Evolutionary conservation across 2,888 invertebrate species (phyloP).

Genomic region (Drosophila nigricruria): DNA sequence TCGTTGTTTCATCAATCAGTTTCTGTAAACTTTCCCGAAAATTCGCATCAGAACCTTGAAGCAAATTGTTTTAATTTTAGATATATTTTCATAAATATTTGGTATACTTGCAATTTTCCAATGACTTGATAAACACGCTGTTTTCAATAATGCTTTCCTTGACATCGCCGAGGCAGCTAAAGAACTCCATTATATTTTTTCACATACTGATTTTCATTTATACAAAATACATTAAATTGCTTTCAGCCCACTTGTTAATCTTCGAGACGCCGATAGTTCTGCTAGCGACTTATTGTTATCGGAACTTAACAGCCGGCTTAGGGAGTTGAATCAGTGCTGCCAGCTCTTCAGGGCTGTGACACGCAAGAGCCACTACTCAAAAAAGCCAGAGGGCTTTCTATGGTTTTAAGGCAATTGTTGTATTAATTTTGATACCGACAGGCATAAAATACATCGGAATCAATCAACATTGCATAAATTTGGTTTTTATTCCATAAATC

Average conservation of each 20-base stretch:
- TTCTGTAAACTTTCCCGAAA: neutral
- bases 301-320: neutral
- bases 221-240: neutral
- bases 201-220: neutral
- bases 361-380: no score
- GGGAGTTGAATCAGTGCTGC: neutral
- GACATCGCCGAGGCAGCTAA: slow-evolving; percentile 4
- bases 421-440: no score
- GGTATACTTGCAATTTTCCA: slow-evolving; percentile 14
- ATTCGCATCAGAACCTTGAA: neutral
- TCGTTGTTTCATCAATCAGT: slow-evolving; percentile 1
- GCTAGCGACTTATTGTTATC: neutral
- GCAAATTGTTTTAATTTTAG: neutral
- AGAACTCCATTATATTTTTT: slow-evolving; percentile 21
- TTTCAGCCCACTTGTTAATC: neutral
- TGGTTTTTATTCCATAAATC: no score
- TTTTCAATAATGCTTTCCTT: slow-evolving; percentile 33
- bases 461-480: no score
- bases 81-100: no score
- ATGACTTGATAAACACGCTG: slow-evolving; percentile 22
- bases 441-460: no score
- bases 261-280: neutral
- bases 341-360: no score
- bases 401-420: no score
- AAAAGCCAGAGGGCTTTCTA: no score